phyloP scores from a whole-genome alignment of 2,113 vertebrate genomes.

The Carlito syrichta region DNA sequence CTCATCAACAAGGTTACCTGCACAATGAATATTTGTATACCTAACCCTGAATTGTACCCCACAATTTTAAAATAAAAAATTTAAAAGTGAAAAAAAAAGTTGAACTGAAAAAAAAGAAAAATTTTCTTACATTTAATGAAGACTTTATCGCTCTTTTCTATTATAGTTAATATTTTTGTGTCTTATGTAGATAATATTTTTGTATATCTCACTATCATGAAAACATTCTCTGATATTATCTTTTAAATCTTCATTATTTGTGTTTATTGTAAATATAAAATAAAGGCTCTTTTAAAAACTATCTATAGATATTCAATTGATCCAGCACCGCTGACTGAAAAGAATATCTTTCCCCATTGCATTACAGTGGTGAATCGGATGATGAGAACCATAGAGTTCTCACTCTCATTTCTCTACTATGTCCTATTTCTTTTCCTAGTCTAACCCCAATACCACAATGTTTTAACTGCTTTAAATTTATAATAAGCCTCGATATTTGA shows the following conservation, averaged over 20 bases:
- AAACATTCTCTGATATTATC: not conserved
- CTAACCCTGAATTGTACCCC: too few relatives aligned
- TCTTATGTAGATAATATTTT: not conserved
- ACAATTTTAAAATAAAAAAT: too few relatives aligned
- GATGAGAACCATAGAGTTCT: not conserved
- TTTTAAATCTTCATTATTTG: not conserved
- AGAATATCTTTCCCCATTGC: not conserved
- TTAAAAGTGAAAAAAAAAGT: too few relatives aligned
- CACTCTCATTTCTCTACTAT: not conserved
- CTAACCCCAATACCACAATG: not conserved
- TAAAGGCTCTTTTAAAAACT: not conserved
- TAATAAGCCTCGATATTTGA: not conserved
- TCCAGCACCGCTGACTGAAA: not conserved
- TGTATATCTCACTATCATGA: not conserved
- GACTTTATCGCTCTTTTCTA: not conserved
- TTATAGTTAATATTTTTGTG: not conserved
- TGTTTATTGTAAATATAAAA: not conserved
- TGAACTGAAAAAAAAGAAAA: too few relatives aligned
- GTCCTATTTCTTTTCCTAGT: not conserved
- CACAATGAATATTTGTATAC: too few relatives aligned
- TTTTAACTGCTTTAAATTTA: not conserved
- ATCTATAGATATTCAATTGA: not conserved
- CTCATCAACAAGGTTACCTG: too few relatives aligned
- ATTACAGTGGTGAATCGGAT: not conserved
- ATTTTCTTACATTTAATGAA: not conserved